Evolutionary conservation across 2,797 vertebrate genomes (phyloP).

Genomic region (Hoplostethus mediterraneus): DNA sequence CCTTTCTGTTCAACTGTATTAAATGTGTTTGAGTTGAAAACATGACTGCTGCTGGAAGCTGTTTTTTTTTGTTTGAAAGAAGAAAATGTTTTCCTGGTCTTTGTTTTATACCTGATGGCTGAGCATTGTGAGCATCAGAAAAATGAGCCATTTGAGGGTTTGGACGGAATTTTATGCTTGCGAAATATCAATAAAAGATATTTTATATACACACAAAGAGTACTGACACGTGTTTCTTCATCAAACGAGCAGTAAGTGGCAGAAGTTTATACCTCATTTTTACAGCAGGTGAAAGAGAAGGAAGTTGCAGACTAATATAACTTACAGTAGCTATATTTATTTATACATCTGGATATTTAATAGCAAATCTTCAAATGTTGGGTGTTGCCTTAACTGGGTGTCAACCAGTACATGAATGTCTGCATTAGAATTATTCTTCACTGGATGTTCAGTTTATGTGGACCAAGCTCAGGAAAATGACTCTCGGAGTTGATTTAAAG

Average conservation of each 20-base stretch:
- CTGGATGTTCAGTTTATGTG: not conserved
- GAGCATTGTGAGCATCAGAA: conserved; percentile 37
- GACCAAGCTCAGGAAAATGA: conserved; percentile 10
- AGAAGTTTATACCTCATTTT: not conserved
- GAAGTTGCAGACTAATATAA: not conserved
- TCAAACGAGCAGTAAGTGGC: not conserved
- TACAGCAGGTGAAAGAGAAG: no score
- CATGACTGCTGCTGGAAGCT: conserved; percentile 74
- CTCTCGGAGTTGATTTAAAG: conserved; percentile 30
- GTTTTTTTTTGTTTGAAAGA: conserved; percentile 40
- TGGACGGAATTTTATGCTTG: conserved; percentile 71
- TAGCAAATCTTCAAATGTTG: not conserved
- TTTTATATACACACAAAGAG: conserved; percentile 78
- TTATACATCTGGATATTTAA: not conserved
- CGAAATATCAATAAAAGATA: conserved; percentile 86
- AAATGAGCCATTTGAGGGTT: conserved; percentile 39
- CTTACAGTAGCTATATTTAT: not conserved
- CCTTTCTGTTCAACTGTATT: conserved; percentile 68
- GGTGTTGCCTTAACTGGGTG: not conserved
- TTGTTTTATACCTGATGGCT: conserved; percentile 58
- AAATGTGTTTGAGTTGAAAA: conserved; percentile 66
- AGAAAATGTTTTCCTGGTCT: conserved; percentile 41
- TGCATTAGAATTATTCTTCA: not conserved
- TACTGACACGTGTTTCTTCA: conserved; percentile 36
- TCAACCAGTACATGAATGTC: not conserved